Evolutionary conservation across 2,888 invertebrate genomes (phyloP), one percentile per base, ranked within the genome.

Genomic region (Thelaira solivaga): DNA sequence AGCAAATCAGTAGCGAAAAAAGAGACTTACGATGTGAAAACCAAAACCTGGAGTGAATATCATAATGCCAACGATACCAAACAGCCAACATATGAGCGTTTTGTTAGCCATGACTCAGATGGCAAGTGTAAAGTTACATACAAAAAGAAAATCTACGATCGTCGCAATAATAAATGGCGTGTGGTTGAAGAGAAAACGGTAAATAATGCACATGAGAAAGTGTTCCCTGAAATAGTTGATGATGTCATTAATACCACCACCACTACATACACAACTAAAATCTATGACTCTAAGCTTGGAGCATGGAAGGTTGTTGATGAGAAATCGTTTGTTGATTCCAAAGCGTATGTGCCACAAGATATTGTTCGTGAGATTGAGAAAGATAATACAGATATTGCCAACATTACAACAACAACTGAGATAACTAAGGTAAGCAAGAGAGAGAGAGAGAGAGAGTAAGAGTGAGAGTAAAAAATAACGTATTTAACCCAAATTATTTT

Each of bases 111-210:
- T 78, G 88, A 86, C 16, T 83, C 86, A n/a, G 89, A 89, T 81
- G 89, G 89, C 20, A 86, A 83, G 18, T 86, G 84, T 16, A 89
- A 88, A 72, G 86, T 89, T 10, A 89, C 87, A 7, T 89, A 89
- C 72, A 89, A 89, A 80, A 88, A 88, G 78, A 89, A 89, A 83
- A 85, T 89, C 61, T 89, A 85, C 81, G 89, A 89, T 82, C 85
- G 85, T 64, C 85, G 85, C 73, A 87, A 86, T 76, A 89, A 89
- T 81, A 85, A 85, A 80, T 89, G 89, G 89, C 88, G 87, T 78
- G 86, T 90, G 49, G 87, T 90, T 72, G 91, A 91, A 81, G 91
- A 91, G 81, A 90, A 90, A 84, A 89, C 90, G 7, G 90, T 91
- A 68, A 90, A 90, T 80, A 90, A 90, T 82, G 83, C 83, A 75